Evolutionary conservation across 1,140 invertebrate genomes (phyloP).

Genomic region (Drosophila pectinifera): DNA sequence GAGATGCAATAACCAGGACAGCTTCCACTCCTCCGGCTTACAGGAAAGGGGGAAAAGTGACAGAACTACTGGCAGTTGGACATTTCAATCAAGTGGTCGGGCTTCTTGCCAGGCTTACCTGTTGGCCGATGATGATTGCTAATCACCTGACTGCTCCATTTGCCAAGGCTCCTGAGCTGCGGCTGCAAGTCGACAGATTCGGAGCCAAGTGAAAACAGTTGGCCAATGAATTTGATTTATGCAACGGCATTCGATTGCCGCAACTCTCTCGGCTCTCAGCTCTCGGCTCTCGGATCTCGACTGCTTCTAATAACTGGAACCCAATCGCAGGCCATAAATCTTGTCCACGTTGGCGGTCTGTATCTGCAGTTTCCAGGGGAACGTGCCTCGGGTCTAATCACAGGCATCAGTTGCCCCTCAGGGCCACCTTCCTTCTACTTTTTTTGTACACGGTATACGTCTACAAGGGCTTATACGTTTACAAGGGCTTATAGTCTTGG

Average conservation of each 20-base stretch:
- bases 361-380: conserved; percentile 23
- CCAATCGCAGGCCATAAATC: conserved; percentile 66
- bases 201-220: conserved; percentile 40
- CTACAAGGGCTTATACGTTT: not conserved
- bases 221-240: conserved; percentile 79
- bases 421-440: conserved; percentile 23
- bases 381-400: conserved; percentile 73
- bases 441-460: not conserved
- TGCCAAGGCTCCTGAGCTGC: conserved; percentile 35
- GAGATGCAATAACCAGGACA: conserved; percentile 9
- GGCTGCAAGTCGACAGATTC: conserved; percentile 8
- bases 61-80: conserved; percentile 45
- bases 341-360: conserved; percentile 75
- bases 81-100: conserved; percentile 60
- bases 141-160: conserved; percentile 72
- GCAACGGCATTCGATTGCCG: conserved; percentile 63
- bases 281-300: conserved; percentile 14
- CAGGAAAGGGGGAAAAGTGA: conserved; percentile 15
- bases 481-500: not conserved
- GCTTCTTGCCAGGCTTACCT: conserved; percentile 34
- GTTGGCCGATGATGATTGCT: conserved; percentile 60
- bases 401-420: conserved; percentile 61
- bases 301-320: conserved; percentile 72
- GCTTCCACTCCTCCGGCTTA: conserved; percentile 21
- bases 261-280: conserved; percentile 9